Base-by-base conservation (phyloP, 2,797 vertebrate species). In the Takifugu ocellatus region DNA sequence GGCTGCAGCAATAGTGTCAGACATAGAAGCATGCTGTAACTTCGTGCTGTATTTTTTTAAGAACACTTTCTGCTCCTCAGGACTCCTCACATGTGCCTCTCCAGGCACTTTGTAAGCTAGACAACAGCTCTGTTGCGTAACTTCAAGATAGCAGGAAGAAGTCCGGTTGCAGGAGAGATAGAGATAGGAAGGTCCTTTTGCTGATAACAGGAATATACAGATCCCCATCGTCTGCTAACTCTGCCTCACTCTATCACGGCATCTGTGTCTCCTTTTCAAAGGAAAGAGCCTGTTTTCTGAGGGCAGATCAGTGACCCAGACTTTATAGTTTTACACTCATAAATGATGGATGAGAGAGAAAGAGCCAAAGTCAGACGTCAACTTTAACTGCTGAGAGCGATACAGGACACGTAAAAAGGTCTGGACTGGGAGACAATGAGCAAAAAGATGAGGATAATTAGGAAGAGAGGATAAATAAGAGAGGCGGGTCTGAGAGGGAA, bases 301-400 rank as follows among this genome's bases (percentile, higher is more conserved):
- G n/a, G 14, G 43, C 43, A 5, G 43, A 4, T 2, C 15, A 42
- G 65, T 5, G 77, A 83, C 77, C 72, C 73, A 53, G n/a, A 75
- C 66, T 81, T 77, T 67, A 81, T 78, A 68, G 73, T 83, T 78
- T 80, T 78, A 78, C 71, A 75, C 67, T 78, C 75, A 63, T 81
- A 33, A 58, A 77, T 77, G 56, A 75, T 79, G 29, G 62, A 83
- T 75, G 78, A 81, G 70, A 62, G 42, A 75, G 66, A 72, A 72
- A 7, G 49, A 60, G 54, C 33, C 63, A 60, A 75, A 73, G 47
- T 70, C 66, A 70, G 54, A 61, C 54, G 68, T 63, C 73, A 73
- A 70, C 48, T 63, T 36, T 72, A 60, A 69, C 57, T 58, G 54
- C 72, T 42, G 54, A 49, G 14, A 25, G 56, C 52, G 25, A 7